Base-by-base conservation (phyloP, 2,113 vertebrate genomes). In the Dascyllus trimaculatus region DNA sequence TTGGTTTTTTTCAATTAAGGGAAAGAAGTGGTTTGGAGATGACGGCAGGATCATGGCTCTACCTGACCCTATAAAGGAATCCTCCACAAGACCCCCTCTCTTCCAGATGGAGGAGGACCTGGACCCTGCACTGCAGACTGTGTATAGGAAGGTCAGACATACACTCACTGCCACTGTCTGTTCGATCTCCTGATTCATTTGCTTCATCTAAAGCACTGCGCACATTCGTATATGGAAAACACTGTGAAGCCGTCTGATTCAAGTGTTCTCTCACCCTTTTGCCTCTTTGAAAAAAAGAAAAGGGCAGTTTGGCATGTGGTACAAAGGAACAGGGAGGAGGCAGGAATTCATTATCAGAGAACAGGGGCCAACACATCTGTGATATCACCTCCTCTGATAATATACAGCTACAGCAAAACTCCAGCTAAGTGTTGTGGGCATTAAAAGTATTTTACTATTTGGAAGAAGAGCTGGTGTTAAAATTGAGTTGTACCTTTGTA, bases 11-110 rank as follows among this genome's bases (percentile, higher is more conserved):
- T 26, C 52, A 71, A 54, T 70, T 1, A 72, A 99, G 98, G 97
- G 93, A 3, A 95, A 92, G 60, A 94, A 94, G 56, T 99, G 98
- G 98, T 99, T 99, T 87, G 98, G 98, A 51, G 96, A 97, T 5
- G 98, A 99, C 1, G 98, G 98, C 19, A 95, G 94, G 69, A 95
- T 99, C 81, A 84, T 97, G 40, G 96, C 97, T 3, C 91, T 99
- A 69, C 95, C 98, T 1, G 95, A 96, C 89, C 98, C 98, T 72
- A 95, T 99, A 84, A 99, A 96, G 82, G 95, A 94, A 1, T 96
- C 95, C 18, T 93, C 93, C 59, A 96, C 95, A 0, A 94, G 97
- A 74, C 96, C 96, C 1, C 95, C 96, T 19, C 82, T 96, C 61
- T 93, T 95, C 57, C 93, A 95, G 11, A 59, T 90, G 57, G 95